Conservation (phyloP, 2,888 invertebrate species). For the Tryphoninae sp. region DNA sequence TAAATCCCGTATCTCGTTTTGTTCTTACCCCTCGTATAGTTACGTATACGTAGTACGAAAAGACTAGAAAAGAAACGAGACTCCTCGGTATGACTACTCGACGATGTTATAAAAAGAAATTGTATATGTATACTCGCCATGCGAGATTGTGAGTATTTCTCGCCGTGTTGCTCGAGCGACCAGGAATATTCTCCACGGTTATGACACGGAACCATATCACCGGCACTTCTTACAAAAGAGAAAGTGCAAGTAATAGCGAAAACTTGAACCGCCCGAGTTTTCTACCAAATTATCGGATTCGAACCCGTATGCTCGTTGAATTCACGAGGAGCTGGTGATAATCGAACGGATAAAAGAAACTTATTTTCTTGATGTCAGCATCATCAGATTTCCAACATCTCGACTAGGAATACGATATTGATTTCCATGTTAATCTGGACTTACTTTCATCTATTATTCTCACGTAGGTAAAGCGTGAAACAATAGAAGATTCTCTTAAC, state of each 20-base stretch:
- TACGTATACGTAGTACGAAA: background rate
- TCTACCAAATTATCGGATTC: background rate
- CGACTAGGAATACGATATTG: too few relatives aligned
- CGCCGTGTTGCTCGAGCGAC: constrained; percentile 36
- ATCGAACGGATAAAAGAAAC: too few relatives aligned
- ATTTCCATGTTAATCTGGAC: background rate
- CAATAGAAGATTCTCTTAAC: background rate
- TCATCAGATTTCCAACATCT: too few relatives aligned
- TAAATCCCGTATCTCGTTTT: constrained; percentile 66
- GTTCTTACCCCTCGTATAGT: constrained; percentile 48
- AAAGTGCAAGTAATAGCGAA: background rate
- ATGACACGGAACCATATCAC: constrained; percentile 39
- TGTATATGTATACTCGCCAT: background rate
- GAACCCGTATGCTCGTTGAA: background rate
- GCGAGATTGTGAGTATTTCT: constrained; percentile 48
- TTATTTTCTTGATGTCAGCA: too few relatives aligned
- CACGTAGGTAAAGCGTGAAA: background rate
- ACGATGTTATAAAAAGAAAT: constrained; percentile 23
- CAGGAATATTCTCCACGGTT: background rate
- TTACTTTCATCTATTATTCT: background rate
- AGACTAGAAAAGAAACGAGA: constrained; percentile 15
- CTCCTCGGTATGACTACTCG: background rate
- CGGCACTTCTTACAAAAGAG: constrained; percentile 60
- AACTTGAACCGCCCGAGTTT: background rate
- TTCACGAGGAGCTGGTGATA: too few relatives aligned